Evolutionary conservation across 2,113 vertebrate genomes (phyloP).

Genomic region (Ptyas mucosa): DNA sequence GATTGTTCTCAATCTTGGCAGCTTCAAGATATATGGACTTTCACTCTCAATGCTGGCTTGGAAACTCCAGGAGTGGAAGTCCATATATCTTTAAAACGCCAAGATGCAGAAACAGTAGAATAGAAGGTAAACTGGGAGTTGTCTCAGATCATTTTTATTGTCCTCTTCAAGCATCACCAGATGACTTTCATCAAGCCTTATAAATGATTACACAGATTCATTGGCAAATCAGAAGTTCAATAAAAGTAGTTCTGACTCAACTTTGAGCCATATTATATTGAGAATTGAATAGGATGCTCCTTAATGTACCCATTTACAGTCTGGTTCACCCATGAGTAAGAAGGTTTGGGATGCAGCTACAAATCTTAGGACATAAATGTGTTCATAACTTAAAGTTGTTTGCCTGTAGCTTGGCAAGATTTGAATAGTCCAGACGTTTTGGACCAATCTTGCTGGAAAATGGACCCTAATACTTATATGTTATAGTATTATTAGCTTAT

Average conservation of each 20-base stretch:
- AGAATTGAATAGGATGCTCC: neutral
- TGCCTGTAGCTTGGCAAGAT: neutral
- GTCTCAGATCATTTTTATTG: neutral
- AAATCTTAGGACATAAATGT: neutral
- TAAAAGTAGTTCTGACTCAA: neutral
- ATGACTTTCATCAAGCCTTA: neutral
- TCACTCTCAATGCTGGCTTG: neutral
- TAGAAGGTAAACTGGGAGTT: neutral
- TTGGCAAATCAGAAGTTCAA: neutral
- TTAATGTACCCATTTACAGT: neutral
- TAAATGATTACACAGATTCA: neutral
- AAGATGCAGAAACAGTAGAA: neutral
- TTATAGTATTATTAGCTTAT: neutral
- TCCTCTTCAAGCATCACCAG: neutral
- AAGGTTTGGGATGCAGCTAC: neutral
- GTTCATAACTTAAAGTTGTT: neutral
- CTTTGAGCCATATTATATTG: neutral
- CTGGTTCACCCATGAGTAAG: neutral
- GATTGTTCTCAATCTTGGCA: neutral
- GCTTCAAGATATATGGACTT: neutral
- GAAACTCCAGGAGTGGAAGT: neutral
- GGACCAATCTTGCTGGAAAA: neutral
- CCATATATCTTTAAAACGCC: rapidly evolving
- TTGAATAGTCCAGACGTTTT: neutral
- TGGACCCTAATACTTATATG: neutral